Evolutionary conservation across 2,113 vertebrate species (phyloP).

Genomic region (Paracanthobrama guichenoti): DNA sequence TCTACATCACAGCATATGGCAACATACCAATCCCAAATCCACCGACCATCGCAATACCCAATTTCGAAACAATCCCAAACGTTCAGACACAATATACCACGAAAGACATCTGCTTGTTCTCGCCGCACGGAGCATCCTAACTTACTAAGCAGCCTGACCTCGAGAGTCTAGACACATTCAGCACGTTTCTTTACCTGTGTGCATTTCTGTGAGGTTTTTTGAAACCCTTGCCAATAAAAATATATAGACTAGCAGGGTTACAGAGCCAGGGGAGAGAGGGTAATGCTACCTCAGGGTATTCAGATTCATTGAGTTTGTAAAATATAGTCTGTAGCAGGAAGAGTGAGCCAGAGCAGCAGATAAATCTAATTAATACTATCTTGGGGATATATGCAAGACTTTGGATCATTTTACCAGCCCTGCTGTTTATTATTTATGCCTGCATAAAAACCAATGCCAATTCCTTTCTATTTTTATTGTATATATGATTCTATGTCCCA

Average conservation of each 20-base stretch:
- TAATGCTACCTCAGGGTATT: slow-evolving; percentile 51
- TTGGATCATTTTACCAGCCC: slow-evolving; percentile 44
- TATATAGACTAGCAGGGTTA: slow-evolving; percentile 42
- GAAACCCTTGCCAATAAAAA: slow-evolving; percentile 59
- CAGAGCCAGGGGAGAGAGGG: slow-evolving; percentile 23
- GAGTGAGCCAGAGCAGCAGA: slow-evolving; percentile 48
- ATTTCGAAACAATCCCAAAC: slow-evolving; percentile 16
- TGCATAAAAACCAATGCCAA: slow-evolving; percentile 42
- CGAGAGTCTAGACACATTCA: slow-evolving; percentile 55
- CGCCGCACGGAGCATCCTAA: background rate
- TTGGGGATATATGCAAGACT: slow-evolving; percentile 41
- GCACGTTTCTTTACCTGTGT: slow-evolving; percentile 54
- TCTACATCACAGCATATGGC: background rate
- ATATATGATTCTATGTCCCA: slow-evolving; percentile 35
- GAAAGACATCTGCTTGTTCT: slow-evolving; percentile 31
- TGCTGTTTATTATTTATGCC: slow-evolving; percentile 49
- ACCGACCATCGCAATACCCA: background rate
- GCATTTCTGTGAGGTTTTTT: slow-evolving; percentile 44
- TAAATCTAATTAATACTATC: slow-evolving; percentile 54
- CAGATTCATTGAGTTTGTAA: slow-evolving; percentile 52
- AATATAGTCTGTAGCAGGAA: slow-evolving; percentile 48
- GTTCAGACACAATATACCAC: slow-evolving; percentile 25
- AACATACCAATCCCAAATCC: slow-evolving; percentile 24
- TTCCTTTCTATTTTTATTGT: slow-evolving; percentile 41
- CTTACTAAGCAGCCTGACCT: slow-evolving; percentile 40